phyloP scores from a whole-genome alignment of 2,888 invertebrate genomes.

The Anodontia alba region DNA sequence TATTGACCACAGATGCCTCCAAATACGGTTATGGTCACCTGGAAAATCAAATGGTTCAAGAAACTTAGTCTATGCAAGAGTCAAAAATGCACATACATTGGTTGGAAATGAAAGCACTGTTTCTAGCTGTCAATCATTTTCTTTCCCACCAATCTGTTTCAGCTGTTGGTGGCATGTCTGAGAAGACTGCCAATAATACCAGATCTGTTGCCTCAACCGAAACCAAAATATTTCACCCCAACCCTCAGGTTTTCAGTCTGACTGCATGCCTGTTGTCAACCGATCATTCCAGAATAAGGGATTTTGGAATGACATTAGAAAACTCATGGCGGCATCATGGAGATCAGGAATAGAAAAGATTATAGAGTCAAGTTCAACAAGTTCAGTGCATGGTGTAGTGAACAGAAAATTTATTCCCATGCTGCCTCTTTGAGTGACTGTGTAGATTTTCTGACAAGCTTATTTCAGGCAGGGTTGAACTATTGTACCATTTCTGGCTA shows the following conservation, averaged over 20 bases:
- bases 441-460: conserved; percentile 33
- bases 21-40: conserved; percentile 33
- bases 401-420: conserved; percentile 46
- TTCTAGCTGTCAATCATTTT: conserved; percentile 26
- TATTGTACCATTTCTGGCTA: conserved; percentile 22
- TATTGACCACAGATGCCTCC: conserved; percentile 45
- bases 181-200: conserved; percentile 7
- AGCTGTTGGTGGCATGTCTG: conserved; percentile 23
- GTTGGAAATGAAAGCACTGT: conserved; percentile 34
- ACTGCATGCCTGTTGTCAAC: conserved; percentile 57
- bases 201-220: conserved; percentile 39
- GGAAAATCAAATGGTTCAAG: conserved; percentile 15
- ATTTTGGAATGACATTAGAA: conserved; percentile 47
- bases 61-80: conserved; percentile 24
- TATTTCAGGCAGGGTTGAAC: conserved; percentile 17
- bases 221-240: conserved; percentile 46
- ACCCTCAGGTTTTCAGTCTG: conserved; percentile 36
- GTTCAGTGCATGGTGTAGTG: conserved; percentile 57
- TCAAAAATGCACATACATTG: conserved; percentile 32
- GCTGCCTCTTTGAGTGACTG: conserved; percentile 36
- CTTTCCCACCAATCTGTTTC: conserved; percentile 14
- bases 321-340: conserved; percentile 48
- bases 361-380: conserved; percentile 40
- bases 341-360: conserved; percentile 46
- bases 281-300: conserved; percentile 39